Conservation (phyloP, 2,797 vertebrate genomes). For the Hephaestus fuliginosus region DNA sequence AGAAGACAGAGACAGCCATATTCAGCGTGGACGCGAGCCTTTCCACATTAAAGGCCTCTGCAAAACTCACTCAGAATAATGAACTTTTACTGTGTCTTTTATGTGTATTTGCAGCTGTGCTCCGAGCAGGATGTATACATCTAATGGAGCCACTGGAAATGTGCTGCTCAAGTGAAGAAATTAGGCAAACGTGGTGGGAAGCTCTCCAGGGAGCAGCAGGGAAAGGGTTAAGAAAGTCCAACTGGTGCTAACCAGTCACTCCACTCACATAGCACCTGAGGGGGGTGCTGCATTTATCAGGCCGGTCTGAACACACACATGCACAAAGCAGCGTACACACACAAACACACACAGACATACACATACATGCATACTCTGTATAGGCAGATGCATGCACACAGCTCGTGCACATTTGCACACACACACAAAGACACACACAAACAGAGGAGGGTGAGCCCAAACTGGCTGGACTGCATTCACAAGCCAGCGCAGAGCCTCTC, state of each 20-base stretch:
- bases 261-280: constrained; percentile 85
- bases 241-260: constrained; percentile 86
- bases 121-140: constrained; percentile 15
- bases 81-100: constrained; percentile 6
- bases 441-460: constrained; percentile 79
- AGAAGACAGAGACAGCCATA: not conserved
- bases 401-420: constrained; percentile 19
- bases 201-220: constrained; percentile 70
- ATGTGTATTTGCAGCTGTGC: constrained; percentile 25
- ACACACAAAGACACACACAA: constrained; percentile 55
- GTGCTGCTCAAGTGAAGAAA: constrained; percentile 47
- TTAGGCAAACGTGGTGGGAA: constrained; percentile 41
- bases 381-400: constrained; percentile 49
- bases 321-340: constrained; percentile 51
- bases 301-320: constrained; percentile 75
- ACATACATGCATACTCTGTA: constrained; percentile 44
- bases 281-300: constrained; percentile 86
- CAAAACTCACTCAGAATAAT: constrained; percentile 10
- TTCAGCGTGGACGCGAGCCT: constrained; percentile 1
- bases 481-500: constrained; percentile 78
- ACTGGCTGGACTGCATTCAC: constrained; percentile 86
- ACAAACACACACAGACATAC: constrained; percentile 38
- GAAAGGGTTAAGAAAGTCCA: constrained; percentile 87
- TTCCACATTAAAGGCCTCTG: constrained; percentile 34
- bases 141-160: constrained; percentile 33